phyloP scores from a whole-genome alignment of 2,797 vertebrate species.

The Sternarchorhynchus goeldii region DNA sequence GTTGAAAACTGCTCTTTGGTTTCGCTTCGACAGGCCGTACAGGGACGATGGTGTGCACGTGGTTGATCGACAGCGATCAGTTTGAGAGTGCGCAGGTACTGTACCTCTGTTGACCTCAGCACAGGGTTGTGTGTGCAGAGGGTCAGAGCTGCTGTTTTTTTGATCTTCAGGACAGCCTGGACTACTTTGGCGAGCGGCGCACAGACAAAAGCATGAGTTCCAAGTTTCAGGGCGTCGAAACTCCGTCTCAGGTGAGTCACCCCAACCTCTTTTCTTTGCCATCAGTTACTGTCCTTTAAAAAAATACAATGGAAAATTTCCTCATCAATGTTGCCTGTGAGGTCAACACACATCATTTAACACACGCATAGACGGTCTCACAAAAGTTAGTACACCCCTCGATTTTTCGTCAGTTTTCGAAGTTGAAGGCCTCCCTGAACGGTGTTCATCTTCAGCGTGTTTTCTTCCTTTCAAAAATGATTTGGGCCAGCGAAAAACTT shows the following conservation, averaged over 20 bases:
- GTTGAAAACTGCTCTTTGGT: neutral
- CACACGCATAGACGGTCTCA: no score
- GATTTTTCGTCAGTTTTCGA: no score
- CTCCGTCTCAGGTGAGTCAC: constrained; percentile 89
- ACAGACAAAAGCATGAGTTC: constrained; percentile 88
- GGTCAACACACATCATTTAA: no score
- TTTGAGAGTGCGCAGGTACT: constrained; percentile 89
- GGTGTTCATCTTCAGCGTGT: no score
- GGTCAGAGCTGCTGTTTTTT: neutral
- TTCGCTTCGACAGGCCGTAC: constrained; percentile 81
- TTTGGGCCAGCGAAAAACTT: no score
- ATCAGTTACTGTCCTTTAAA: neutral
- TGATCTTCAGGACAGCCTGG: constrained; percentile 83
- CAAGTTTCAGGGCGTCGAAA: constrained; percentile 96
- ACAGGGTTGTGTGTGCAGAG: neutral
- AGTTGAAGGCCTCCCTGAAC: no score
- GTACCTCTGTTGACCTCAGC: neutral
- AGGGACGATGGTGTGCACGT: constrained; percentile 91
- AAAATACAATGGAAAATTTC: no score
- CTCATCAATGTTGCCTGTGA: no score
- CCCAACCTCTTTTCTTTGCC: neutral
- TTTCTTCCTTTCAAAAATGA: no score
- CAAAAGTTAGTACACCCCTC: no score
- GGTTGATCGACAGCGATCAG: constrained; percentile 88
- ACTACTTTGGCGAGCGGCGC: constrained; percentile 91